Evolutionary conservation across 2,888 invertebrate genomes (phyloP), one percentile per base, ranked within the genome.

Genomic region (Lasioglossum villosulum): DNA sequence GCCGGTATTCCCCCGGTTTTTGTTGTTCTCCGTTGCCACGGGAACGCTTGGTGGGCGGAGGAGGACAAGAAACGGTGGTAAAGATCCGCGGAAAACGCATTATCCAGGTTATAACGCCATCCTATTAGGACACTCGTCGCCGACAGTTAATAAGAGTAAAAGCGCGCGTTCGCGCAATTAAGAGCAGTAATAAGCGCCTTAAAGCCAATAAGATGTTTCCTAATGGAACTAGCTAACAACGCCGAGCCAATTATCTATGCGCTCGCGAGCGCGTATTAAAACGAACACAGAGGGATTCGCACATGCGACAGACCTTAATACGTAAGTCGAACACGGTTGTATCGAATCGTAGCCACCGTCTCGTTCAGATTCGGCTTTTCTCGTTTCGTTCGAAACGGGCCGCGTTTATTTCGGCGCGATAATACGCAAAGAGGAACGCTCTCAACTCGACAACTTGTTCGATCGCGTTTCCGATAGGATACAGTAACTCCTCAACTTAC

Each of bases 131-230:
- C 82, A 88, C 88, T 90, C 91, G 88, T 93, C 91, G 91, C 89
- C 91, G 91, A 90, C 91, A 90, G 90, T 92, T 94, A 94, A 93
- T 94, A 94, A 93, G 92, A 92, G 91, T 92, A 92, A 93, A 93
- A 93, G 93, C 91, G 88, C 91, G 89, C 88, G 92, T 92, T 92
- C 86, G 87, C 84, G 92, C 91, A 94, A 94, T 94, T 94, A 94
- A 92, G 92, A 92, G 90, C 88, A 90, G 91, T 91, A 94, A 94
- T 95, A 94, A 94, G 91, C 93, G 91, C 94, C 93, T 94, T 94
- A 93, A 93, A 91, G 92, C 93, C 94, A 94, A 95, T 94, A 94
- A 95, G 95, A 94, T 94, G 95, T 92, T 93, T 92, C 90, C 92
- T 94, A 95, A 95, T 94, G 94, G 93, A 91, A 92, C 91, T 75